Base-by-base conservation (phyloP, 2,797 vertebrate species). In the Sebastiscus albofasciatus region DNA sequence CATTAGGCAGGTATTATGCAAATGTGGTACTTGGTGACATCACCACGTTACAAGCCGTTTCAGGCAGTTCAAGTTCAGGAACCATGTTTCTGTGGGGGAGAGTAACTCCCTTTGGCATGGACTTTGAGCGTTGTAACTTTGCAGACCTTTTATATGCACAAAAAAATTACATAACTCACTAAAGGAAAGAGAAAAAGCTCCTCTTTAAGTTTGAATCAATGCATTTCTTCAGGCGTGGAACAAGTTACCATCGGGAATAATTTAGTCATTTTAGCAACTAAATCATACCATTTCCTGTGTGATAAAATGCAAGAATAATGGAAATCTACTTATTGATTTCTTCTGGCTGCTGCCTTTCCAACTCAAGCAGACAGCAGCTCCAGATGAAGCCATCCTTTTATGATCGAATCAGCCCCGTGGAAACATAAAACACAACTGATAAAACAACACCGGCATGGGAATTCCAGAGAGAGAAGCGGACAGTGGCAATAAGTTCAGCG, bases 391-490 rank as follows among this genome's bases (percentile, higher is more conserved):
- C 71, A 22, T 72, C 10, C 16, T 70, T 61, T 83, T 55, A 67
- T 52, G 61, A 79, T 42, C 6, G 24, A 80, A 87, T 75, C 60
- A 77, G 42, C 46, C 67, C 6, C 16, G 10, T 36, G 39, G 66
- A 79, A 81, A 73, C 52, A 75, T 79, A 84, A 82, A 88, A 77
- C 67, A 72, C 69, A 67, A 36, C 36, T 67, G 46, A 81, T 62
- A 67, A 81, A 81, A 42, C 62, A 66, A 66, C 36, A 58, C 39
- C 20, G 67, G 65, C n/a, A 36, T 65, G 78, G 58, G 52, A 34
- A 74, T 79, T 52, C 55, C 26, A 55, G 73, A 36, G 70, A 71
- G 64, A 77, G 75, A 69, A 29, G 67, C 11, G 12, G 69, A 73
- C 69, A 42, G 54, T 36, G 42, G 54, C 71, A 70, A 72, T 71